Base-by-base conservation (phyloP, 2,797 vertebrate species). In the Staurois parvus region DNA sequence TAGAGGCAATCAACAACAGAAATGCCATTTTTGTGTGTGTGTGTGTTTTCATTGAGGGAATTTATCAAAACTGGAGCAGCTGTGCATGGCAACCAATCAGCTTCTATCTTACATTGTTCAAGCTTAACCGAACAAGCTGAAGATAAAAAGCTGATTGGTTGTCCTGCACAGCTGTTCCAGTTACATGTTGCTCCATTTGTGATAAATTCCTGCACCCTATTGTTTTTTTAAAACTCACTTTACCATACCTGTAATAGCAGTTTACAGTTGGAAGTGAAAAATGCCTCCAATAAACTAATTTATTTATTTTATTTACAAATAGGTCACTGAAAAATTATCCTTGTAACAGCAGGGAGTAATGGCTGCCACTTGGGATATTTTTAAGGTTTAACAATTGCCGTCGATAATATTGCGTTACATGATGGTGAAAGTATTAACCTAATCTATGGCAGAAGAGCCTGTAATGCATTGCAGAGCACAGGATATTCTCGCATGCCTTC, bases 401-500 rank as follows among this genome's bases (percentile, higher is more conserved):
- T 72, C 56, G 64, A 83, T 74, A 79, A 74, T 79, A 79, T 59
- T 74, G 17, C 40, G 30, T 83, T 83, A 64, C 80, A 37, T 73
- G 48, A 78, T 67, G 28, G 76, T 75, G 70, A 68, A 79, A 72
- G 80, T 59, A 73, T 83, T 83, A 83, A 19, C 56, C 69, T 83
- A 87, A 83, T 87, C 75, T 83, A 76, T 83, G 74, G 73, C 80
- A 68, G 75, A 64, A 74, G 69, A 83, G 69, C 85, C 75, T 79
- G 73, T 87, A 82, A 87, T 83, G 85, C 85, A 82, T 87, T 79
- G 59, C n/a, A n/a, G 37, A 83, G 81, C 81, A 75, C 59, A 78
- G 85, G 64, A 83, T 81, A 87, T 87, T 83, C 85, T 69, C 69
- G 85, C 87, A 85, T 75, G 87, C 90, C 87, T 91, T 88, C 87